phyloP scores from a whole-genome alignment of 2,888 invertebrate species.

The Hirtodrosophila confusa region DNA sequence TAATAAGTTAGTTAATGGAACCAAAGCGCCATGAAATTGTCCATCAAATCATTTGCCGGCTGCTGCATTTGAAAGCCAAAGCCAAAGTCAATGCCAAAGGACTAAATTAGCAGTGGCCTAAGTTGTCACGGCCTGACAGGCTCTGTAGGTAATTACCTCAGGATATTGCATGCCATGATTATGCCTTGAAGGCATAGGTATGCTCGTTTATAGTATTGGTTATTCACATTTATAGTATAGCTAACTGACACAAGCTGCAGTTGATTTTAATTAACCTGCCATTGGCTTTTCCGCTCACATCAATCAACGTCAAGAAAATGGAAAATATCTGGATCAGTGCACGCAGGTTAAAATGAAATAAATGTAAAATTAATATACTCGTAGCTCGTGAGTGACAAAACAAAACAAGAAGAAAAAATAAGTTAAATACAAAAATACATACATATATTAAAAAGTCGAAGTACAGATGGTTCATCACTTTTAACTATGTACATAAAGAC shows the following conservation, averaged over 20 bases:
- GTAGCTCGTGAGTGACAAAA: conserved; percentile 11
- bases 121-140: neutral
- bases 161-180: conserved; percentile 15
- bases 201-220: neutral
- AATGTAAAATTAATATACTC: conserved; percentile 36
- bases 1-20: conserved; percentile 42
- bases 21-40: conserved; percentile 65
- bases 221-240: conserved; percentile 4
- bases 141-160: conserved; percentile 23
- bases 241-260: conserved; percentile 10
- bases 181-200: neutral
- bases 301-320: conserved; percentile 46
- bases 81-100: conserved; percentile 2
- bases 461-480: too few relatives aligned
- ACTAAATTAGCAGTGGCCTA: conserved; percentile 10
- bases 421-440: too few relatives aligned
- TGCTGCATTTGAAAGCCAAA: conserved; percentile 16
- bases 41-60: conserved; percentile 41
- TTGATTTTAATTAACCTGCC: conserved; percentile 20
- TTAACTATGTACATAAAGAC: too few relatives aligned
- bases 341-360: conserved; percentile 11
- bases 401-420: conserved; percentile 16
- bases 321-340: conserved; percentile 7
- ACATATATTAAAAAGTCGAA: neutral
- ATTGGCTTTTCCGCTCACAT: conserved; percentile 22